Conservation (phyloP, 2,888 invertebrate genomes). For the Antitype chi region DNA sequence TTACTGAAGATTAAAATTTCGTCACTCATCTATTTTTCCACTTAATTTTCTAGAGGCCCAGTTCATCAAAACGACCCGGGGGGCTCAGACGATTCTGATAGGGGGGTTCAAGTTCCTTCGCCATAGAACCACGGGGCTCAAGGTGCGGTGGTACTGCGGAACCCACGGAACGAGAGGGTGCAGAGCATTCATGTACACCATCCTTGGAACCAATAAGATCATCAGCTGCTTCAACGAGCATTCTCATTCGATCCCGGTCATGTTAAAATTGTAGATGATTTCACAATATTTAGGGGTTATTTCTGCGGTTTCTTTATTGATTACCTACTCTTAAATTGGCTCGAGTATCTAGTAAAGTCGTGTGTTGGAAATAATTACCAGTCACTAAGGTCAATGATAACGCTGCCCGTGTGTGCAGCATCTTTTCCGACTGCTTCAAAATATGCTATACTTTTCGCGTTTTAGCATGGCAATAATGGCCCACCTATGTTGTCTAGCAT, state of each 20-base stretch:
- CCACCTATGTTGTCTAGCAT: too few relatives aligned
- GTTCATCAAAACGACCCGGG: conserved; percentile 38
- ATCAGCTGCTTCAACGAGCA: conserved; percentile 64
- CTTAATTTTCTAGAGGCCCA: conserved; percentile 19
- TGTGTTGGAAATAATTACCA: not conserved
- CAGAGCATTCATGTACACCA: conserved; percentile 61
- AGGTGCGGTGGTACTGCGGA: conserved; percentile 62
- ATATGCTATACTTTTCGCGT: too few relatives aligned
- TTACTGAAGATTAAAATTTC: not conserved
- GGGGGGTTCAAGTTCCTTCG: conserved; percentile 35
- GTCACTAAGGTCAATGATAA: not conserved
- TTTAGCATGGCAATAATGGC: too few relatives aligned
- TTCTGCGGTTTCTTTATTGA: not conserved
- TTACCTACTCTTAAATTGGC: not conserved
- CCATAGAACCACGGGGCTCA: conserved; percentile 34
- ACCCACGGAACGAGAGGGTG: conserved; percentile 65
- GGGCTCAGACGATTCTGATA: conserved; percentile 36
- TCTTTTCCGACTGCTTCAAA: not conserved
- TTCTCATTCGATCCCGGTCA: conserved; percentile 52
- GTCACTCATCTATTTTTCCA: not conserved
- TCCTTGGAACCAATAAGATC: conserved; percentile 41
- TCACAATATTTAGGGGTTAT: not conserved
- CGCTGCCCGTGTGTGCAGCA: not conserved
- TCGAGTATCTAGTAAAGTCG: not conserved
- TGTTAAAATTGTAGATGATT: conserved; percentile 10